Evolutionary conservation across 2,888 invertebrate species (phyloP).

Genomic region (Chorisops tibialis): DNA sequence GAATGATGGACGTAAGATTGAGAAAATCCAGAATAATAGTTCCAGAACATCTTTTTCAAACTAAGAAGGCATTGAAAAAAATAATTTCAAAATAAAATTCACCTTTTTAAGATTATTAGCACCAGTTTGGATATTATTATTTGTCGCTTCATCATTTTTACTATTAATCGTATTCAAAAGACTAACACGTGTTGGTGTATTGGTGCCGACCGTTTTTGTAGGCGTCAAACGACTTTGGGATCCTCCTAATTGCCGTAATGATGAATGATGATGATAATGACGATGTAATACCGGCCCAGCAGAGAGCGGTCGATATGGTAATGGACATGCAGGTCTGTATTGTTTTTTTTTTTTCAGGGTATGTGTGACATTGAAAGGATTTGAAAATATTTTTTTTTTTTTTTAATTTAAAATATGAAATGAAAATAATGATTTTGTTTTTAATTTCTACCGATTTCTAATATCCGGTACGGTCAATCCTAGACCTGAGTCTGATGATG

Average conservation of each 20-base stretch:
- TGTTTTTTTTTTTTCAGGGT: conserved; percentile 34
- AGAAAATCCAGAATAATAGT: too few relatives aligned
- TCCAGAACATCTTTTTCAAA: too few relatives aligned
- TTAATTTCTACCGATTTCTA: conserved; percentile 61
- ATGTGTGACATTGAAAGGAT: not conserved
- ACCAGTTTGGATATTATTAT: not conserved
- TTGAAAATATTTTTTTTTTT: not conserved
- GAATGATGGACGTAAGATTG: too few relatives aligned
- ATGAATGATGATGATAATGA: conserved; percentile 46
- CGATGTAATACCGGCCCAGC: conserved; percentile 53
- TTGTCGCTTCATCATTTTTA: not conserved
- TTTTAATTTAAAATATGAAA: not conserved
- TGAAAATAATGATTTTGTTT: not conserved
- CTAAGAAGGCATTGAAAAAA: too few relatives aligned
- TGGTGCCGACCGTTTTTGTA: conserved; percentile 39
- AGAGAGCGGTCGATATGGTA: conserved; percentile 52
- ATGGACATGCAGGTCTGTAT: conserved; percentile 48
- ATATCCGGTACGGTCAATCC: conserved; percentile 83
- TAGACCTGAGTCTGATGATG: conserved; percentile 92
- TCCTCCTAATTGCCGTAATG: conserved; percentile 50
- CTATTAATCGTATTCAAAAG: not conserved
- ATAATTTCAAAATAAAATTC: too few relatives aligned
- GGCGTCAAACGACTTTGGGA: conserved; percentile 40
- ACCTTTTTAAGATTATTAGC: conserved; percentile 19
- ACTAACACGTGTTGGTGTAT: conserved; percentile 35